Conservation (phyloP, 1,140 invertebrate species). For the Drosophila ananassae region DNA sequence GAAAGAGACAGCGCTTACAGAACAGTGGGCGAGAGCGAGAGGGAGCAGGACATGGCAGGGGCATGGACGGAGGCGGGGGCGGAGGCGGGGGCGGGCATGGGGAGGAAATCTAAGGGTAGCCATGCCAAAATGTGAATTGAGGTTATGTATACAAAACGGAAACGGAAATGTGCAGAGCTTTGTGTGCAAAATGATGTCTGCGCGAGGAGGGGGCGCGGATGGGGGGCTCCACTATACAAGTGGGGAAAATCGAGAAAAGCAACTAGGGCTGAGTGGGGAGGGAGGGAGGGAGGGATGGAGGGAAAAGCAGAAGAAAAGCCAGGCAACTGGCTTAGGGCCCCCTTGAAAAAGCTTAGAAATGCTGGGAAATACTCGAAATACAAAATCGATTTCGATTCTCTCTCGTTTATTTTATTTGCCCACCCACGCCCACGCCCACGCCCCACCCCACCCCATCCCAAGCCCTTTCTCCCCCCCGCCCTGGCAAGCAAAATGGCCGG, state of each 20-base stretch:
- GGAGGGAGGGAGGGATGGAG: not conserved
- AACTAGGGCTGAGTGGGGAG: not conserved
- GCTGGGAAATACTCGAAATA: conserved; percentile 36
- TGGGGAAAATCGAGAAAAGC: conserved; percentile 3
- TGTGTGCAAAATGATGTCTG: conserved; percentile 76
- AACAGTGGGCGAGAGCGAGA: not conserved
- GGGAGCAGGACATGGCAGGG: too few relatives aligned
- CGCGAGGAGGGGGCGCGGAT: conserved; percentile 4
- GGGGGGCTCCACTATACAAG: not conserved
- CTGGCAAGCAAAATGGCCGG: conserved; percentile 3
- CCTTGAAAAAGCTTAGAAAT: conserved; percentile 40
- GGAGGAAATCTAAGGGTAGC: conserved; percentile 50
- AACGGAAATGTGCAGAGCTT: conserved; percentile 79
- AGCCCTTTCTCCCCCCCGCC: too few relatives aligned
- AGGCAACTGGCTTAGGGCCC: conserved; percentile 34
- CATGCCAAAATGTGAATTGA: conserved; percentile 77
- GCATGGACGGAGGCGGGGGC: not conserved
- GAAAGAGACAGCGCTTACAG: conserved; percentile 23
- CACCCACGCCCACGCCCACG: too few relatives aligned
- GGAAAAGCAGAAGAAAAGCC: not conserved
- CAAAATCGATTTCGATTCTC: conserved; percentile 47
- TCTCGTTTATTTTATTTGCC: conserved; percentile 27
- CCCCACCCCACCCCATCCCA: not conserved
- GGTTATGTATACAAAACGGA: conserved; percentile 81
- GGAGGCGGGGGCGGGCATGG: not conserved